These are phyloP conservation scores for Hypolimnas misippus DNA, from an alignment of 2,888 invertebrate species.

Conservation along the genomic window DNA sequence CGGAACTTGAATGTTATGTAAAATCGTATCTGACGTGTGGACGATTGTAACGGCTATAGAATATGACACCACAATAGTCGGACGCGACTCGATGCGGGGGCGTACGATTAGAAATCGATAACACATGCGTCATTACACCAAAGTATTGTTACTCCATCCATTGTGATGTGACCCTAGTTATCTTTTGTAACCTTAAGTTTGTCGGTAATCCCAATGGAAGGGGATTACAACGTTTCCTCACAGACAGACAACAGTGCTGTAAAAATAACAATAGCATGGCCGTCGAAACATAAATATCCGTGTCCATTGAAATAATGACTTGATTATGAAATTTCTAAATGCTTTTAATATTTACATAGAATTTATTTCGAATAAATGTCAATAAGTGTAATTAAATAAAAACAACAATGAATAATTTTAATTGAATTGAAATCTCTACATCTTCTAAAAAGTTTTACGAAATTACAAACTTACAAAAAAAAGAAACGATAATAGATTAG, in stretches of 20 bases:
- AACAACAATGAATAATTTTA: too few species aligned
- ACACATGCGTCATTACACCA: conserved; percentile 70
- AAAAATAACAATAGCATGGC: conserved; percentile 33
- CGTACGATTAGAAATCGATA: conserved; percentile 80
- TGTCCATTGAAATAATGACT: conserved; percentile 17
- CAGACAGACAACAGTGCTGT: conserved; percentile 46
- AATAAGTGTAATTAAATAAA: too few species aligned
- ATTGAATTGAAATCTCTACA: too few species aligned
- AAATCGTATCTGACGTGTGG: conserved; percentile 18
- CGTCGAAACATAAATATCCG: conserved; percentile 7
- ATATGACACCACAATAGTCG: conserved; percentile 51
- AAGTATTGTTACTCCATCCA: conserved; percentile 65
- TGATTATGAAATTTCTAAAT: background rate
- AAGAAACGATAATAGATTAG: too few species aligned
- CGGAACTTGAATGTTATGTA: background rate
- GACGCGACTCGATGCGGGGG: conserved; percentile 56
- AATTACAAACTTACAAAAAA: too few species aligned
- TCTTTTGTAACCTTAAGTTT: conserved; percentile 68
- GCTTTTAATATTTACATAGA: too few species aligned
- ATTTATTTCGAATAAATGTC: too few species aligned
- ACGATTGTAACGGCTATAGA: conserved; percentile 23
- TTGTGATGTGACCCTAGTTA: conserved; percentile 61
- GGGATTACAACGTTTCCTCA: conserved; percentile 63
- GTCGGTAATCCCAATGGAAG: conserved; percentile 70
- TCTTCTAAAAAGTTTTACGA: too few species aligned